Percentiles rank a stretch among this genome's conserved stretches.
These are phyloP conservation scores for Melikaiella ostensackeni DNA, from an alignment of 2,888 invertebrate genomes.

Conservation along the genomic window DNA sequence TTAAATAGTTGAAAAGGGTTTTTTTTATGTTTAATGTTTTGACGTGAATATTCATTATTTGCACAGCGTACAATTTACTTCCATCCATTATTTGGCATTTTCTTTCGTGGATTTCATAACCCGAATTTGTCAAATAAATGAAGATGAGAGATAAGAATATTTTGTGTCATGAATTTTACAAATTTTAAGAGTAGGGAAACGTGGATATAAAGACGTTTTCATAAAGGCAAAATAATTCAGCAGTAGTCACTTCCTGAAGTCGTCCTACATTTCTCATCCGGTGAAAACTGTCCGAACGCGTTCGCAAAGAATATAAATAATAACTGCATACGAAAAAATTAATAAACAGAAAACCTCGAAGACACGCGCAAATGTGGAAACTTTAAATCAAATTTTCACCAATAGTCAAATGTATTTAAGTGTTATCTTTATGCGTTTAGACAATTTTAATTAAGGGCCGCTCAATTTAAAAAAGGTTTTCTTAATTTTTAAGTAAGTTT, in stretches of 20 bases:
- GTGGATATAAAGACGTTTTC: not conserved
- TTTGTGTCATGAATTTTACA: not conserved
- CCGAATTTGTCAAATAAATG: not conserved
- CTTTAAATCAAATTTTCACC: not conserved
- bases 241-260: not conserved
- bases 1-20: too few relatives aligned
- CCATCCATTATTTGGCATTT: too few relatives aligned
- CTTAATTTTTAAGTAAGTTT: not conserved
- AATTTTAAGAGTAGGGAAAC: not conserved
- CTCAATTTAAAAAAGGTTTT: not conserved
- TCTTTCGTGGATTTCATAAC: too few relatives aligned
- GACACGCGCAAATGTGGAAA: not conserved
- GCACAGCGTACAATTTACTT: too few relatives aligned
- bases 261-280: constrained; percentile 1
- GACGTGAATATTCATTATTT: too few relatives aligned
- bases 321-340: not conserved
- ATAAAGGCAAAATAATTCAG: not conserved
- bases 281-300: constrained; percentile 1
- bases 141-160: not conserved
- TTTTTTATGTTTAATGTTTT: too few relatives aligned
- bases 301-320: not conserved
- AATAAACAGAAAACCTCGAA: not conserved
- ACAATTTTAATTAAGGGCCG: not conserved
- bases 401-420: not conserved
- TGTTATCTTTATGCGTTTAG: too few relatives aligned